These are phyloP conservation scores for Tyrannus savana DNA, from an alignment of 2,113 vertebrate genomes.

Conservation along the genomic window DNA sequence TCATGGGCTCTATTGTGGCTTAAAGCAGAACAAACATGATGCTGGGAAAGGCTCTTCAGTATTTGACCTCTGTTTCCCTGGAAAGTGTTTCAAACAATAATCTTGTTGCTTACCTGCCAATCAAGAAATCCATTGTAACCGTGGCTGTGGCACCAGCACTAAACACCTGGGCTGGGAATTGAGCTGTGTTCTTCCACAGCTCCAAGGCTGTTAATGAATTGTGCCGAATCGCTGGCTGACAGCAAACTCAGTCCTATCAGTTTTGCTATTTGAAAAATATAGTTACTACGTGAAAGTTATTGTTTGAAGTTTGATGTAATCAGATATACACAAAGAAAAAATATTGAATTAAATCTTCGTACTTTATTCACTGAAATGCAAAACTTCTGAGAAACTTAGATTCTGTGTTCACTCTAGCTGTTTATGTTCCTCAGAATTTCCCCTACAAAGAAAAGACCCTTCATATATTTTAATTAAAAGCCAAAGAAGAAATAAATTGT, in stretches of 20 bases:
- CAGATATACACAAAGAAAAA: neutral
- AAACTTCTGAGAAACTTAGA: neutral
- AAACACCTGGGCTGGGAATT: neutral
- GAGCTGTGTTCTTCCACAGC: neutral
- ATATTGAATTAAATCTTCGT: neutral
- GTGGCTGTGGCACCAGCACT: neutral
- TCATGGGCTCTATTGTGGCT: neutral
- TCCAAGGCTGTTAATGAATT: neutral
- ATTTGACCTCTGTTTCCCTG: neutral
- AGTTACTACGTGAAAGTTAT: neutral
- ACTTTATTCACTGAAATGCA: neutral
- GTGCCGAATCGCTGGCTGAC: neutral
- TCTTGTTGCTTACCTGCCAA: neutral
- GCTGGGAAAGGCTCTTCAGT: neutral
- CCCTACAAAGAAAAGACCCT: neutral
- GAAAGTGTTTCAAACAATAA: neutral
- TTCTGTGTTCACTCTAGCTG: neutral
- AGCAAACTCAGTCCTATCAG: neutral
- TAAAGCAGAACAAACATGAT: neutral
- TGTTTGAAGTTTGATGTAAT: neutral
- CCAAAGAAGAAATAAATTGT: neutral
- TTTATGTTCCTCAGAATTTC: neutral
- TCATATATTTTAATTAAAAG: constrained; percentile 53
- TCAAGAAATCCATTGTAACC: neutral
- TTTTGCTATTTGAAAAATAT: neutral